Evolutionary conservation across 2,888 invertebrate genomes (phyloP).

Genomic region (Capitulum mitella): DNA sequence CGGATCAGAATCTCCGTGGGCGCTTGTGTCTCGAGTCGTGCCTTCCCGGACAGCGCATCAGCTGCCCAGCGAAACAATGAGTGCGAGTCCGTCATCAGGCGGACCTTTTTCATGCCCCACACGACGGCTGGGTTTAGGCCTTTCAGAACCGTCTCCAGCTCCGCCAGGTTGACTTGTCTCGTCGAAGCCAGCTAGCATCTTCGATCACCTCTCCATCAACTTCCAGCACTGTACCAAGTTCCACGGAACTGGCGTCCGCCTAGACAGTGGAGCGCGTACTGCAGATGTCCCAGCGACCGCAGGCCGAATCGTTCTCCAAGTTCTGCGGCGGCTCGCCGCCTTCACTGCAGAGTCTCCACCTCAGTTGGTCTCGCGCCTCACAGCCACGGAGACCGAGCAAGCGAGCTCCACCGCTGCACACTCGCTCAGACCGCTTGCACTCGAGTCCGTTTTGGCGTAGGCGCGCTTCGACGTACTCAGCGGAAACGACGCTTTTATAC

Average conservation of each 20-base stretch:
- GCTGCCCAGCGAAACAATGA: background rate
- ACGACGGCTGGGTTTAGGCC: background rate
- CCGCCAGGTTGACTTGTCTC: background rate
- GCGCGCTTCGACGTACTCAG: background rate
- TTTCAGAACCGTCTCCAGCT: background rate
- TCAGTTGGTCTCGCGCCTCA: background rate
- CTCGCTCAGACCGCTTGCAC: background rate
- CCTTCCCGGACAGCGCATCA: background rate
- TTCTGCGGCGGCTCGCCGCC: background rate
- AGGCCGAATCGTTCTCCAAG: slow-evolving; percentile 20
- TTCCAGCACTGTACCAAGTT: slow-evolving; percentile 15
- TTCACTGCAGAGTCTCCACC: background rate
- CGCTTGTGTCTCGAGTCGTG: background rate
- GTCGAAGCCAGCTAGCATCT: slow-evolving; percentile 14
- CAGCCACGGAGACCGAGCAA: background rate
- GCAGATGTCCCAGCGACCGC: slow-evolving; percentile 26
- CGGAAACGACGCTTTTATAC: background rate
- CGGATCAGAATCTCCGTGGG: slow-evolving; percentile 6
- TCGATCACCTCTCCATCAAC: slow-evolving; percentile 26
- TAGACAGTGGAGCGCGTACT: slow-evolving; percentile 4
- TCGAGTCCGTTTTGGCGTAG: background rate
- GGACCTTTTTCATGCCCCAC: background rate
- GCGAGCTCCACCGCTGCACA: background rate
- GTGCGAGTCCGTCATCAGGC: background rate
- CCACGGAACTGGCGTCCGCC: slow-evolving; percentile 24